Percentiles rank a stretch among this genome's conserved stretches.
Evolutionary conservation across 2,888 invertebrate species (phyloP).

Genomic region (Torymus texanus): DNA sequence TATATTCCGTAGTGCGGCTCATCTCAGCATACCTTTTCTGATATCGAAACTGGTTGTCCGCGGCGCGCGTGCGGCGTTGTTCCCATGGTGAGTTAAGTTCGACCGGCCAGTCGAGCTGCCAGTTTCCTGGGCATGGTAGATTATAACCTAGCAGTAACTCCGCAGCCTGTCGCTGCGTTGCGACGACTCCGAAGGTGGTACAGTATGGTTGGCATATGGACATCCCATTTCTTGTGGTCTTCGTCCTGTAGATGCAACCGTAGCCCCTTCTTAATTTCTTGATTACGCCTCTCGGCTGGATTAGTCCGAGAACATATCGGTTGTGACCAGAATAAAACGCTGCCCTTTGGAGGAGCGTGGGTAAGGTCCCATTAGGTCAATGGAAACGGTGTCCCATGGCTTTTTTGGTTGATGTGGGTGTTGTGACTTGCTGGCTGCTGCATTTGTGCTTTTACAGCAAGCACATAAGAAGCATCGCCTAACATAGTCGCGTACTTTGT

Average conservation of each 20-base stretch:
- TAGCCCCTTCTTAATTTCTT: not conserved
- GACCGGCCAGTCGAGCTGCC: not conserved
- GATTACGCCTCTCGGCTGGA: not conserved
- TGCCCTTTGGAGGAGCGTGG: not conserved
- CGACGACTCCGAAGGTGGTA: not conserved
- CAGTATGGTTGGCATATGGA: not conserved
- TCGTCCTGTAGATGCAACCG: not conserved
- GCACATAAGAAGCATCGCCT: not conserved
- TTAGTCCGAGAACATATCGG: conserved; percentile 31
- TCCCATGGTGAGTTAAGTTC: not conserved
- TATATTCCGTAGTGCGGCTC: not conserved
- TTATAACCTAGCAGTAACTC: conserved; percentile 23
- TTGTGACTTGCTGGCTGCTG: not conserved
- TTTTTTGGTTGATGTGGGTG: not conserved
- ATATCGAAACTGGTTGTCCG: not conserved
- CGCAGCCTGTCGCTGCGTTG: conserved; percentile 10
- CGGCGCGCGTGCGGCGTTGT: not conserved
- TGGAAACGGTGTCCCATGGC: not conserved
- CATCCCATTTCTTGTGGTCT: not conserved
- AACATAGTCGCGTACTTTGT: not conserved
- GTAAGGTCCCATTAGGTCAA: not conserved
- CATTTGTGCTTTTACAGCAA: not conserved
- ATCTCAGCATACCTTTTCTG: not conserved
- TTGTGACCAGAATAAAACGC: not conserved
- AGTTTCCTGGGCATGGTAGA: conserved; percentile 43